Percentiles rank a stretch among this genome's conserved stretches.
Evolutionary conservation across 30 jellyfish, hydroid and myxozoan genomes (phyloP).

Genomic region (Cassiopea xamachana): DNA sequence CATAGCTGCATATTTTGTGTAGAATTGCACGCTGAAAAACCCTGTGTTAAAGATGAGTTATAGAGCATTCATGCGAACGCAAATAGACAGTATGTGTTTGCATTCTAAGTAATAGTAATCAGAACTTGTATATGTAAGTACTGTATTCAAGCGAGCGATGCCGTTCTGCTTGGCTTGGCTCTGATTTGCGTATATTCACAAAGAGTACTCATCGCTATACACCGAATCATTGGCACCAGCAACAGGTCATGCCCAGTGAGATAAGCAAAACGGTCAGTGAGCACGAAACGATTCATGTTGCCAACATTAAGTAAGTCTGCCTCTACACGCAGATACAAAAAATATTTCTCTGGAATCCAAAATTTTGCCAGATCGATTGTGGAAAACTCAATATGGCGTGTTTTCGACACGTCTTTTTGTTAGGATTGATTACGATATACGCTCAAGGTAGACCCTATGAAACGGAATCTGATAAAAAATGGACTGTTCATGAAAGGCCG

Average conservation of each 20-base stretch:
- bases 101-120: neutral
- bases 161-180: conserved; percentile 59
- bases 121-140: neutral
- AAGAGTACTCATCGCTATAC: conserved; percentile 15
- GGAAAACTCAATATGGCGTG: conserved; percentile 62
- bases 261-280: conserved; percentile 72
- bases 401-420: conserved; percentile 56
- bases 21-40: no score
- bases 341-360: conserved; percentile 3
- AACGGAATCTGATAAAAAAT: conserved; percentile 83
- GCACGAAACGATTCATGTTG: conserved; percentile 19
- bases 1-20: no score
- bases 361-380: conserved; percentile 21
- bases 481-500: conserved; percentile 93
- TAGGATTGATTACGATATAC: conserved; percentile 53
- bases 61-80: neutral
- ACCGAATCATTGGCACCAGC: conserved; percentile 46
- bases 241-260: conserved; percentile 60
- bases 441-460: conserved; percentile 84
- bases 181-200: conserved; percentile 44
- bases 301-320: conserved; percentile 32
- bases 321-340: conserved; percentile 11
- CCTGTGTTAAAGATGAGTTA: no score
- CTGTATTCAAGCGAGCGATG: neutral
- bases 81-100: neutral